phyloP scores from a whole-genome alignment of 1,140 invertebrate genomes.

The Cotesia chilonis region DNA sequence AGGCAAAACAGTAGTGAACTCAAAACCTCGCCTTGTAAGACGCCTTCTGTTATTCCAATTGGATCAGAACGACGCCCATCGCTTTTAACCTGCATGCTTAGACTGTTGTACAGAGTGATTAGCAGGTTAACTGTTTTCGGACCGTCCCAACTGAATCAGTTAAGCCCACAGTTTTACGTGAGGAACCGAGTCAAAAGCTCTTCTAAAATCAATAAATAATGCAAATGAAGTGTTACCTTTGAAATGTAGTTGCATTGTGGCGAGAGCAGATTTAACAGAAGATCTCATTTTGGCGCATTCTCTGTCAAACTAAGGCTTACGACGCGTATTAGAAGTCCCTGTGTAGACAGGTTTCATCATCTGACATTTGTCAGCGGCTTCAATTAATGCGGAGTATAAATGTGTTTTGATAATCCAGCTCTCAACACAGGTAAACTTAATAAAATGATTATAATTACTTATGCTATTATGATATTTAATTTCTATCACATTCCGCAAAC shows the following conservation, averaged over 20 bases:
- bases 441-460: no score
- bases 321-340: no score
- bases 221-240: slow-evolving; percentile 14
- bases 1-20: slow-evolving; percentile 24
- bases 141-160: slow-evolving; percentile 2
- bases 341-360: no score
- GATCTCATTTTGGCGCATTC: slow-evolving; percentile 7
- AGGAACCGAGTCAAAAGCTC: slow-evolving; percentile 15
- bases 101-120: not conserved
- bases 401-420: no score
- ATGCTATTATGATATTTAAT: no score
- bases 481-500: no score
- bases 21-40: slow-evolving; percentile 26
- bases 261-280: not conserved
- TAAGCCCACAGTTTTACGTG: slow-evolving; percentile 25
- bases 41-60: slow-evolving; percentile 15
- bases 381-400: no score
- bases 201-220: slow-evolving; percentile 27
- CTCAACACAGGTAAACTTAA: no score
- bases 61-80: not conserved
- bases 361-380: no score
- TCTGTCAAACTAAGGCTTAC: slow-evolving; percentile 4
- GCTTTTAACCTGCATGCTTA: slow-evolving; percentile 3
- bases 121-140: slow-evolving; percentile 14
- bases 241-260: not conserved